Conservation (phyloP, 2,888 invertebrate genomes). For the Macrophya annulata region DNA sequence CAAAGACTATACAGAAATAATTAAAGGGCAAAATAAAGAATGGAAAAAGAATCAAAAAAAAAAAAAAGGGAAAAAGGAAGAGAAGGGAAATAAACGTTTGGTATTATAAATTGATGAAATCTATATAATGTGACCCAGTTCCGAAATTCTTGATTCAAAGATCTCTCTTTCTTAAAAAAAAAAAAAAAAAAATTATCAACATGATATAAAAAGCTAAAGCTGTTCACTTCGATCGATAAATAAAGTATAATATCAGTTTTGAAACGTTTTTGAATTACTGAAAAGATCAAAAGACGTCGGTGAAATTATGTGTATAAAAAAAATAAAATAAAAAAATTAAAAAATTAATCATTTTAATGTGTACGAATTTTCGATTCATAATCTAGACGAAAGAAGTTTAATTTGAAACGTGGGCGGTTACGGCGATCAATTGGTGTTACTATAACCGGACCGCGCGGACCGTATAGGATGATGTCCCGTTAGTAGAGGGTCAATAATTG, state of each 20-base stretch:
- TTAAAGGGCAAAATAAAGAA: conserved; percentile 52
- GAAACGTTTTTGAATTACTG: not conserved
- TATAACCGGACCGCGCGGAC: conserved; percentile 53
- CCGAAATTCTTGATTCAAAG: not conserved
- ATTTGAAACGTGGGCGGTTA: not conserved
- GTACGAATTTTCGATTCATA: not conserved
- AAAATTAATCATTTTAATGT: not conserved
- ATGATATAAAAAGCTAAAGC: conserved; percentile 10
- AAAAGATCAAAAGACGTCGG: not conserved
- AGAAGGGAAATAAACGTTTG: conserved; percentile 3
- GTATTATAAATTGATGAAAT: conserved; percentile 1
- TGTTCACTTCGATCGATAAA: not conserved
- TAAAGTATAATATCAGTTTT: not conserved
- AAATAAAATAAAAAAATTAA: not conserved
- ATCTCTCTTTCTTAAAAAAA: not conserved
- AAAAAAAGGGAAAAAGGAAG: not conserved
- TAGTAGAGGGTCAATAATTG: conserved; percentile 77
- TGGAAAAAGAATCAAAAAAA: not conserved
- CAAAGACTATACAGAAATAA: conserved; percentile 23
- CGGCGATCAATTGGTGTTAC: conserved; percentile 44
- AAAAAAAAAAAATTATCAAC: not conserved
- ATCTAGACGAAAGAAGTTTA: not conserved
- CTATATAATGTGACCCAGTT: not conserved
- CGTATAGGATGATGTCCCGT: conserved; percentile 68
- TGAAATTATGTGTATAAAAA: not conserved